Evolutionary conservation across 2,113 vertebrate species (phyloP).

Genomic region (Stomatorhinus ivindoensis): DNA sequence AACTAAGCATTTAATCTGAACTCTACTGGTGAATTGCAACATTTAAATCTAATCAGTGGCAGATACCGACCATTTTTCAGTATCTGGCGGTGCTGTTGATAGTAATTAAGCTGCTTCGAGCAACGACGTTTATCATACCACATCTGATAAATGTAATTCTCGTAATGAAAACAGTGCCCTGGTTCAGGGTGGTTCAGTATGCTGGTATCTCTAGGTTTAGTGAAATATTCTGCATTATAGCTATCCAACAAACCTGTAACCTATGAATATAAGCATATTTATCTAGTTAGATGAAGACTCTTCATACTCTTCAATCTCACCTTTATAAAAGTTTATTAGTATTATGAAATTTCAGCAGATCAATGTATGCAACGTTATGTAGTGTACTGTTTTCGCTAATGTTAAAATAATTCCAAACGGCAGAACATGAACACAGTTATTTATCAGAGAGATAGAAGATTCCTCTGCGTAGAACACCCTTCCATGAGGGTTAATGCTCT

Average conservation of each 20-base stretch:
- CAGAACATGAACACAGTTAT: not conserved
- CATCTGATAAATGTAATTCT: not conserved
- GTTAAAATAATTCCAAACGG: not conserved
- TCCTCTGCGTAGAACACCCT: not conserved
- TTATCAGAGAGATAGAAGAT: not conserved
- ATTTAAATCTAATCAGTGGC: not conserved
- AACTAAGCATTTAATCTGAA: not conserved
- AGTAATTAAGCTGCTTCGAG: not conserved
- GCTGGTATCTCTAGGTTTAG: not conserved
- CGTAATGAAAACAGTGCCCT: not conserved
- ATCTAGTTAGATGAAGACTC: not conserved
- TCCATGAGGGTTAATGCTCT: conserved; percentile 25
- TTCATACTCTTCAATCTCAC: not conserved
- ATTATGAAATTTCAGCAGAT: not conserved
- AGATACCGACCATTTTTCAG: not conserved
- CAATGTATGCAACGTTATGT: not conserved
- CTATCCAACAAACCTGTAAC: not conserved
- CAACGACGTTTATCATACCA: not conserved
- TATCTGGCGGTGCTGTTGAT: not conserved
- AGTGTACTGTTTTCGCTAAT: not conserved
- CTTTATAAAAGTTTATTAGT: not conserved
- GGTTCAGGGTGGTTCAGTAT: not conserved
- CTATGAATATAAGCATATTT: not conserved
- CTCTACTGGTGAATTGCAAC: not conserved
- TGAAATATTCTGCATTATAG: not conserved